Conservation (phyloP, 2,113 vertebrate species). For the Cryptotis parvus region DNA sequence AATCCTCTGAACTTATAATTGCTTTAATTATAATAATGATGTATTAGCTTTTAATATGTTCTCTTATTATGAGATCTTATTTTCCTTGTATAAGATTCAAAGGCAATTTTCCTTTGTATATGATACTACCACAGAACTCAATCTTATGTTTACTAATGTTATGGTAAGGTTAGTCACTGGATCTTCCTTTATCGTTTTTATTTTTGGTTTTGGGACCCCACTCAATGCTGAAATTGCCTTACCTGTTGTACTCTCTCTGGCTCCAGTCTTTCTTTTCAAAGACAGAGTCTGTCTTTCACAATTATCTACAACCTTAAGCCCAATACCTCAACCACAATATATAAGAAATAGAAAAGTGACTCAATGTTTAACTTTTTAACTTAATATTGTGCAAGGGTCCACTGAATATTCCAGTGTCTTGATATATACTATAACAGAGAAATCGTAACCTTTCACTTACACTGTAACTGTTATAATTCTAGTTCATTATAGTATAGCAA, state of each 20-base stretch:
- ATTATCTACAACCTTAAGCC: not conserved
- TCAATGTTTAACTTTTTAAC: not conserved
- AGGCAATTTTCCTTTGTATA: too few relatives aligned
- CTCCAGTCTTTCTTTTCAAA: too few relatives aligned
- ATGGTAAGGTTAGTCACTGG: too few relatives aligned
- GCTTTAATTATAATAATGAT: constrained; percentile 4
- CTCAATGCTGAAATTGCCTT: too few relatives aligned
- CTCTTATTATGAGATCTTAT: not conserved
- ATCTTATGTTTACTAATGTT: too few relatives aligned
- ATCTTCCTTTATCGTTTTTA: too few relatives aligned
- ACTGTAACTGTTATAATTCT: not conserved
- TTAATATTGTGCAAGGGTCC: not conserved
- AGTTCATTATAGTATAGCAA: not conserved
- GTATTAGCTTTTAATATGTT: constrained; percentile 2
- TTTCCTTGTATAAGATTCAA: not conserved
- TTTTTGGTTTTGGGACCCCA: too few relatives aligned
- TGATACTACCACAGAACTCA: not conserved
- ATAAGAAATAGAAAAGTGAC: not conserved
- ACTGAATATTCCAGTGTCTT: not conserved
- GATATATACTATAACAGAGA: not conserved
- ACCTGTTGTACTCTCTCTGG: too few relatives aligned
- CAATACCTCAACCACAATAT: not conserved
- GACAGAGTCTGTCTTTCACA: not conserved
- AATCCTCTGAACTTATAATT: constrained; percentile 3
- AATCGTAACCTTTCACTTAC: not conserved